Evolutionary conservation across 2,888 invertebrate species (phyloP), one percentile per base, ranked within the genome.

Genomic region (Drosophila meridionalis): DNA sequence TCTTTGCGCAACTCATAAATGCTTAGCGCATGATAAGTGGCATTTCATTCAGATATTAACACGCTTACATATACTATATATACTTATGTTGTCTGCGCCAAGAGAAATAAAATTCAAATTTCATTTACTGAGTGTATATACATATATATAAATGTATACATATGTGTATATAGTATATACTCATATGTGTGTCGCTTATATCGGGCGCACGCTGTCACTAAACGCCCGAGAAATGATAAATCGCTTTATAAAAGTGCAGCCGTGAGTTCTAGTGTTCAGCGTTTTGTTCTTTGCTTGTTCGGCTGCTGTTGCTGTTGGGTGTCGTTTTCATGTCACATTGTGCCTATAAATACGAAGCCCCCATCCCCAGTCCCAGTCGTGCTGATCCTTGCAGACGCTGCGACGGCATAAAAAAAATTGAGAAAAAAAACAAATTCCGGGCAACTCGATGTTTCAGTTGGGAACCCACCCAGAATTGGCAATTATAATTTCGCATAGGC

Each of bases 211-310:
- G 76, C 87, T 87, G 87, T 87, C 90, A 87, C 70, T 90, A 90
- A 89, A 90, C 82, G 82, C 82, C 84, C 75, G 74, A 56, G 79
- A 81, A 79, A 90, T 90, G 90, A 90, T 90, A 83, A 91, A 90
- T 90, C 80, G 80, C 75, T 90, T 91, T 91, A 91, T 89, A 91
- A 90, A 89, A 91, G 91, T 90, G 91, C 90, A 90, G 90, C 68
- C 69, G 89, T 63, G 82, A 80, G 78, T 79, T 80, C 64, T 65
- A 64, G 60, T 83, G 81, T 86, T 69, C 57, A 57, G 59, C 45
- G 60, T 78, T 72, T 60, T 78, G 77, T 68, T 83, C 67, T 62
- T 66, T 73, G 65, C 67, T n/a, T 70, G 67, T 66, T 71, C 56
- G 34, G 66, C 28, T 57, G 43, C 52, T 70, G 60, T 58, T 77